Evolutionary conservation across 2,888 invertebrate genomes (phyloP).

Genomic region (Ecdyonurus torrentis): DNA sequence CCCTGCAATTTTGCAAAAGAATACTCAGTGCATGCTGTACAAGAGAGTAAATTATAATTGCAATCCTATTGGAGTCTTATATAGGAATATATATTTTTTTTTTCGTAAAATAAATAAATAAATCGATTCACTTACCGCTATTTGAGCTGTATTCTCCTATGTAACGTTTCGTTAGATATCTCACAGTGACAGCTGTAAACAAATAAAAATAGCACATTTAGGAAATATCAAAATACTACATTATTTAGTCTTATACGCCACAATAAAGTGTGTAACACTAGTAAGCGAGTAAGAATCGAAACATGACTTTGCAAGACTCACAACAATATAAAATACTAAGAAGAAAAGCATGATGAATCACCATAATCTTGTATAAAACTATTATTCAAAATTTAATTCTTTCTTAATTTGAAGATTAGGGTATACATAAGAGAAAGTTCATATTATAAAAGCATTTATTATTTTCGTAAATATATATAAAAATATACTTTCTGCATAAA

Average conservation of each 20-base stretch:
- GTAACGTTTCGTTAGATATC: constrained; percentile 61
- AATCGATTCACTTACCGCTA: constrained; percentile 44
- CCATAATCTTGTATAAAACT: neutral
- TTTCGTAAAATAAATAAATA: too few relatives aligned
- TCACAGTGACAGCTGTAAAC: constrained; percentile 61
- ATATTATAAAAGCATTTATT: neutral
- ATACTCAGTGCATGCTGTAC: too few relatives aligned
- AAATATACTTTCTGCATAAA: neutral
- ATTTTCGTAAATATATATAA: neutral
- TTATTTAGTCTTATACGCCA: neutral
- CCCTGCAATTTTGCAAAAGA: too few relatives aligned
- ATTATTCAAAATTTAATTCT: neutral
- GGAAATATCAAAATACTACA: too few relatives aligned
- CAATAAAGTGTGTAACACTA: neutral
- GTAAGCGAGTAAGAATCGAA: neutral
- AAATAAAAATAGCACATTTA: constrained; percentile 20
- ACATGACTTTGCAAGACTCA: neutral
- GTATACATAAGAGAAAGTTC: neutral
- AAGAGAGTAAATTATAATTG: too few relatives aligned
- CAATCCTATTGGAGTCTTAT: too few relatives aligned
- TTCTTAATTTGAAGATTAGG: neutral
- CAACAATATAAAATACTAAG: neutral
- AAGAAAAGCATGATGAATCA: neutral
- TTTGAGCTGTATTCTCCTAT: constrained; percentile 69
- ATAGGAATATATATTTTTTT: too few relatives aligned